Evolutionary conservation across 2,888 invertebrate genomes (phyloP).

Genomic region (Stenodema calcarata): DNA sequence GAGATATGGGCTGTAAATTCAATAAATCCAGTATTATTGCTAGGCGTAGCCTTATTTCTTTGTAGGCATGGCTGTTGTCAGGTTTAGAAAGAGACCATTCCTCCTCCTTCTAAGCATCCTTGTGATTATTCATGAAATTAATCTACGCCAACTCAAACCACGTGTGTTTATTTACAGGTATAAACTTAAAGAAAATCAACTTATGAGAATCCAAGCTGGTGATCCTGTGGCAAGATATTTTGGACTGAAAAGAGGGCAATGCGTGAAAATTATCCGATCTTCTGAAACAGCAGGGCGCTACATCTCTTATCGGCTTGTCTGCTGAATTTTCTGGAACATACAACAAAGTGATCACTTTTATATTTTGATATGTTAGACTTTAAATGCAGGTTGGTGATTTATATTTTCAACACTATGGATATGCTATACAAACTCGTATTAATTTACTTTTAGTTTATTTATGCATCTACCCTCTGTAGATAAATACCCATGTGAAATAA

Average conservation of each 20-base stretch:
- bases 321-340: constrained; percentile 63
- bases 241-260: constrained; percentile 97
- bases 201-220: constrained; percentile 98
- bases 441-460: no score
- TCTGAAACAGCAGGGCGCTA: constrained; percentile 98
- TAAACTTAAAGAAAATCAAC: constrained; percentile 97
- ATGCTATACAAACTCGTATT: neutral
- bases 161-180: constrained; percentile 76
- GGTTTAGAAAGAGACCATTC: no score
- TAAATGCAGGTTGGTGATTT: neutral
- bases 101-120: no score
- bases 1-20: no score
- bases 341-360: neutral
- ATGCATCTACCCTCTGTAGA: no score
- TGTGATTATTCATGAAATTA: no score
- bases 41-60: no score
- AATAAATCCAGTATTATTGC: no score
- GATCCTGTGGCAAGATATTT: constrained; percentile 99
- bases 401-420: neutral
- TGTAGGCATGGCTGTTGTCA: no score
- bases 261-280: constrained; percentile 96
- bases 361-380: neutral
- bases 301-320: constrained; percentile 95
- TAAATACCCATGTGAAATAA: no score
- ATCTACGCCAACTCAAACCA: no score